Conservation (phyloP, 2,113 vertebrate species). For the Dunckerocampus dactyliophorus region DNA sequence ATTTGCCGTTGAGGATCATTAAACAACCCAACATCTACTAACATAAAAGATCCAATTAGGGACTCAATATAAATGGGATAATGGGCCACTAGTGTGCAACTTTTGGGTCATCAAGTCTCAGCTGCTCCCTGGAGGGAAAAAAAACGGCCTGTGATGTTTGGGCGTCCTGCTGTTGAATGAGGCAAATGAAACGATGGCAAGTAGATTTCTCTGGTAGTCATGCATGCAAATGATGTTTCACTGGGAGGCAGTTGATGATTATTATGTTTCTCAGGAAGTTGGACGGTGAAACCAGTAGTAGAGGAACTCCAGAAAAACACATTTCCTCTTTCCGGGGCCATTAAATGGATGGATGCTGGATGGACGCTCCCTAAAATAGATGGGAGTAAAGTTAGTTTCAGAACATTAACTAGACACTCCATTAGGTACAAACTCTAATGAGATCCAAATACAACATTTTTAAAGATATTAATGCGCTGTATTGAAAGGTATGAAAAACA, state of each 20-base stretch:
- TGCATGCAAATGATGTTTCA: not conserved
- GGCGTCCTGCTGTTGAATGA: constrained; percentile 6
- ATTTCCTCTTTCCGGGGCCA: not conserved
- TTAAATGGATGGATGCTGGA: too few relatives aligned
- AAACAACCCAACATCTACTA: constrained; percentile 5
- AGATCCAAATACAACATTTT: too few relatives aligned
- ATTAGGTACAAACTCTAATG: too few relatives aligned
- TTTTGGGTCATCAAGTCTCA: constrained; percentile 9
- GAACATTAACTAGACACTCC: too few relatives aligned
- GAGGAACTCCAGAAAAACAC: not conserved
- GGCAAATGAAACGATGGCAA: constrained; percentile 16
- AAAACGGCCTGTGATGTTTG: constrained; percentile 3
- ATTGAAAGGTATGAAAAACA: too few relatives aligned
- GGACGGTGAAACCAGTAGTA: too few relatives aligned
- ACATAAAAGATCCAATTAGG: constrained; percentile 12
- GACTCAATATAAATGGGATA: not conserved
- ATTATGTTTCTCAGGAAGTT: not conserved
- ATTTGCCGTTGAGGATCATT: constrained; percentile 3
- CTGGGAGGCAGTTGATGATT: not conserved
- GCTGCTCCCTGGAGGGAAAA: constrained; percentile 7
- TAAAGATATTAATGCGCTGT: too few relatives aligned
- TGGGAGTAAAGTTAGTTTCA: too few relatives aligned
- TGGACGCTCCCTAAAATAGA: too few relatives aligned
- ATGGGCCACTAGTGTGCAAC: constrained; percentile 8
- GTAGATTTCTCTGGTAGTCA: constrained; percentile 17